Conservation (phyloP, 23 tunicate genomes). For the Styela plicata region DNA sequence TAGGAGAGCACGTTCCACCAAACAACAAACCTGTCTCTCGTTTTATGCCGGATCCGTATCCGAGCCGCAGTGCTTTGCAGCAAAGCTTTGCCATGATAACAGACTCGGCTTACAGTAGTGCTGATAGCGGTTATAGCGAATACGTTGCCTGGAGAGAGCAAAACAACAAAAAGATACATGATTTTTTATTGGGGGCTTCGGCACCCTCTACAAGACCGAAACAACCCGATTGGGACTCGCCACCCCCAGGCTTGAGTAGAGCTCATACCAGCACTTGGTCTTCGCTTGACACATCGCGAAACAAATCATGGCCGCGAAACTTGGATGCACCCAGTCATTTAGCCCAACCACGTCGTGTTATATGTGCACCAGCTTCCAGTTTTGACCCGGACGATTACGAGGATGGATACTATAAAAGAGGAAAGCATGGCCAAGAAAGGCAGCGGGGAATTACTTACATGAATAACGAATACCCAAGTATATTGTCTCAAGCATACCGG, state of each 20-base stretch:
- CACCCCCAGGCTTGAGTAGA: not conserved
- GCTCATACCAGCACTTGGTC: not conserved
- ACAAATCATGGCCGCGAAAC: slow-evolving; percentile 17
- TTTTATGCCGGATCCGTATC: slow-evolving; percentile 13
- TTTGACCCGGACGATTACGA: slow-evolving; percentile 1
- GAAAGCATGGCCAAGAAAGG: not conserved
- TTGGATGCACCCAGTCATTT: not conserved
- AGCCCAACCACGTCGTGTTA: not conserved
- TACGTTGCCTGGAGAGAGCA: slow-evolving; percentile 7
- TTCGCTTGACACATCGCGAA: not conserved
- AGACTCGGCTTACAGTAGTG: slow-evolving; percentile 13
- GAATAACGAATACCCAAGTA: not conserved
- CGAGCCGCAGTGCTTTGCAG: slow-evolving; percentile 9
- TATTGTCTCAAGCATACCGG: not conserved
- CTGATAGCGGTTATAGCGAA: slow-evolving; percentile 5
- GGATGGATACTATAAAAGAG: not conserved
- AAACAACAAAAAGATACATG: not conserved
- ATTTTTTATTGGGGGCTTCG: not conserved
- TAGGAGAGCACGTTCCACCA: not conserved
- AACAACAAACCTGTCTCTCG: not conserved
- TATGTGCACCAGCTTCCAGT: not conserved
- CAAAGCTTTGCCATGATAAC: slow-evolving; percentile 18
- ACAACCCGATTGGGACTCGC: not conserved
- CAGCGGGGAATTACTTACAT: not conserved
- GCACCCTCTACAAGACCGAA: not conserved